Evolutionary conservation across 2,113 vertebrate genomes (phyloP), one percentile per base, ranked within the genome.

Genomic region (Picathartes gymnocephalus): DNA sequence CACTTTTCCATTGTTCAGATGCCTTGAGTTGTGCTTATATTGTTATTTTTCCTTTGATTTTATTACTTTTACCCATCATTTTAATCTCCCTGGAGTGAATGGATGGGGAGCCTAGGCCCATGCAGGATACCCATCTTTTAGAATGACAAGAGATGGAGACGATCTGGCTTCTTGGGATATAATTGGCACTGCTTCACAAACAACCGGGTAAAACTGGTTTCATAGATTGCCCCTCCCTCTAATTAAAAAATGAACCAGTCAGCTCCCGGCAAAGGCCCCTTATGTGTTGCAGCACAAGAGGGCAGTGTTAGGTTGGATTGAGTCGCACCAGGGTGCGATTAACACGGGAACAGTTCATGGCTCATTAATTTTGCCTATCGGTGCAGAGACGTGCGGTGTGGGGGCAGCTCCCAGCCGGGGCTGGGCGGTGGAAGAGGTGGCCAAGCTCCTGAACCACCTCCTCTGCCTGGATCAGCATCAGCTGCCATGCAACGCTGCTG

Each of bases 281-380:
- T 22, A 72, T 65, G 93, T 88, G 54, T 69, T 21, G 82, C 88
- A 92, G 97, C 98, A 98, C 98, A 96, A 98, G 98, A 97, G 98
- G 98, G 98, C 98, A 98, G 96, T 98, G 91, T 98, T 97, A 98
- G 66, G 90, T 98, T 93, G 97, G 90, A 95, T 95, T 97, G 98
- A 95, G 90, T 73, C 56, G 69, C 51, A 28, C 64, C 44, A 78
- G 94, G 88, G 90, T 90, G 74, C 2, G 58, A 97, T 97, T 92
- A 95, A 50, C 78, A 30, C 13, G 35, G 86, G 76, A 94, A 66
- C 53, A 24, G 30, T 76, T 66, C 16, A 10, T 64, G 87, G 79
- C 58, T 90, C 62, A 82, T 91, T 88, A 44, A 88, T 93, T 91
- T 86, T 74, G 53, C 60, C 56, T 13, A 2, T 56, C 23, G 1